Evolutionary conservation across 2,888 invertebrate genomes (phyloP).

Genomic region (Vesta saturnalis): DNA sequence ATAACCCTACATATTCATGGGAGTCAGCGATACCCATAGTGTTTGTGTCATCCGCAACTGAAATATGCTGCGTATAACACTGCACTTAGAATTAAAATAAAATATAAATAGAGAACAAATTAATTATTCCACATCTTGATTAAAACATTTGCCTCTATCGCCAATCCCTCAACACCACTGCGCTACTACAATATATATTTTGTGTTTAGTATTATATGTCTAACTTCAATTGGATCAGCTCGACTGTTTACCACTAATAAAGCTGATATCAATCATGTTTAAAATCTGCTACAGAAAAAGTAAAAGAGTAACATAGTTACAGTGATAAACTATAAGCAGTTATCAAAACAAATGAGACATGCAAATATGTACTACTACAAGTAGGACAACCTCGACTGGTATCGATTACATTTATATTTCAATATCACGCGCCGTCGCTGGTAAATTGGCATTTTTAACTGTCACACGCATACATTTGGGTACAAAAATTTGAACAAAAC

Average conservation of each 20-base stretch:
- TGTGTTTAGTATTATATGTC: conserved; percentile 54
- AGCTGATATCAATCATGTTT: conserved; percentile 50
- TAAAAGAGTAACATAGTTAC: conserved; percentile 49
- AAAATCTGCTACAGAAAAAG: conserved; percentile 49
- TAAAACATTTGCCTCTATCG: conserved; percentile 59
- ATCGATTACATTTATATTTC: conserved; percentile 55
- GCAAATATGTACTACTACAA: conserved; percentile 58
- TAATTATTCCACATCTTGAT: conserved; percentile 52
- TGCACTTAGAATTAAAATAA: conserved; percentile 56
- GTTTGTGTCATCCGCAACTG: conserved; percentile 53
- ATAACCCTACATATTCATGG: conserved; percentile 61
- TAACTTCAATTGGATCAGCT: conserved; percentile 52
- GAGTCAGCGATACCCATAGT: conserved; percentile 58
- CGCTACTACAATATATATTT: conserved; percentile 59
- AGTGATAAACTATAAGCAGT: conserved; percentile 60
- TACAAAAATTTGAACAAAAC: conserved; percentile 44
- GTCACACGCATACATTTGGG: conserved; percentile 29
- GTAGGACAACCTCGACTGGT: conserved; percentile 46
- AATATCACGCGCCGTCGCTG: conserved; percentile 28
- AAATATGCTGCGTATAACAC: conserved; percentile 55
- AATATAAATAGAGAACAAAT: conserved; percentile 61
- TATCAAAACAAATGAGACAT: conserved; percentile 58
- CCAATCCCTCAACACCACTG: conserved; percentile 61
- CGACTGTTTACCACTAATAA: conserved; percentile 48
- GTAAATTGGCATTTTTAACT: conserved; percentile 13